Base-by-base conservation (phyloP, 2,888 invertebrate species). In the Mimas tiliae region DNA sequence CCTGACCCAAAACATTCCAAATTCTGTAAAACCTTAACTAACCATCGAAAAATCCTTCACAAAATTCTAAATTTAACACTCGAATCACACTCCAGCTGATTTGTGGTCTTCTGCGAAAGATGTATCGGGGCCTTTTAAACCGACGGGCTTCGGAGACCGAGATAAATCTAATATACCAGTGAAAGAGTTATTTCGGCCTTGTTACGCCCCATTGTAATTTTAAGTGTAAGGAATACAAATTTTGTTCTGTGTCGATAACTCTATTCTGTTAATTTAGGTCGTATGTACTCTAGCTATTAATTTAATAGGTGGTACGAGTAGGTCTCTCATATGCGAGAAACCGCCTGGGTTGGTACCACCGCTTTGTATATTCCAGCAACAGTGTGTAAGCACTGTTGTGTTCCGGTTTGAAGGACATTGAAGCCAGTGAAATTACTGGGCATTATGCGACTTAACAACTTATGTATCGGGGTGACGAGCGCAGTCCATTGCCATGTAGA, bases 141-240 rank as follows among this genome's bases (percentile, higher is more conserved):
- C 45, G 19, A n/a, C 14, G 21, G 14, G n/a, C 47, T 21, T 6
- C n/a, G 14, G 45, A 19, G 62, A 47, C 62, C 62, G 27, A 47
- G 27, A 62, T 62, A 62, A 62, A 62, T 62, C 21, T 62, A 62
- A 62, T 62, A 47, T 27, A 47, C n/a, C 45, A 47, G 11, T 62
- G 47, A 62, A 62, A 47, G 47, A 45, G 62, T 62, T 47, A 62
- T 62, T 47, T 27, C 19, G 45, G 47, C 14, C 62, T 47, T 27
- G 42, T 45, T 62, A 45, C 21, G 47, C 45, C 27, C 47, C 47
- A 62, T 55, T 55, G 38, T 55, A 38, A 62, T 47, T 62, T 62
- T 62, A 47, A 62, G 62, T 21, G 47, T 47, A 21, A 45, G 9
- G 62, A 62, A 42, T 58, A 42, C 16, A 34, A 19, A 62, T 38